phyloP scores from a whole-genome alignment of 2,113 vertebrate species.

The Numenius arquata region DNA sequence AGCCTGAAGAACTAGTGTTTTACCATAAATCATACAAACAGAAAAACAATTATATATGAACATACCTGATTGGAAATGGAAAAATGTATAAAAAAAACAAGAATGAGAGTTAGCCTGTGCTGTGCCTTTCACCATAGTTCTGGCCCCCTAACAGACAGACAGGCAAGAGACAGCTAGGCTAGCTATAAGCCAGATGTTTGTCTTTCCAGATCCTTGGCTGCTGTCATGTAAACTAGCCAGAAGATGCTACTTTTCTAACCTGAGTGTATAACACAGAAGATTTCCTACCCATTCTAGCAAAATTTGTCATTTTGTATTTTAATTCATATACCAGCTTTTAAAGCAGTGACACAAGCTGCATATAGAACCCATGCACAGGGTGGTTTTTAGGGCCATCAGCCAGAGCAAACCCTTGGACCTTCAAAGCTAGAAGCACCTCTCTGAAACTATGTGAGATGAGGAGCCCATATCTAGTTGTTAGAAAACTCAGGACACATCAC shows the following conservation, averaged over 20 bases:
- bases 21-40: not conserved
- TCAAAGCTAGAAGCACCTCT: not conserved
- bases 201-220: not conserved
- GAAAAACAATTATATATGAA: not conserved
- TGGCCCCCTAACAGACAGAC: not conserved
- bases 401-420: not conserved
- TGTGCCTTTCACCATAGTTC: not conserved
- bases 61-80: not conserved
- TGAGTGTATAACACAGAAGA: not conserved
- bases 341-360: not conserved
- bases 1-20: not conserved
- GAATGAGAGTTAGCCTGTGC: not conserved
- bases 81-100: not conserved
- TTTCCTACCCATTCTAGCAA: not conserved
- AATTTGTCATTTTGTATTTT: not conserved
- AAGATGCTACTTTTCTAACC: not conserved
- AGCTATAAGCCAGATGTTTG: not conserved
- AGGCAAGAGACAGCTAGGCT: not conserved
- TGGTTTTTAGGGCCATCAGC: not conserved
- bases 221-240: not conserved
- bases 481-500: not conserved
- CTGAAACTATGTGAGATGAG: not conserved
- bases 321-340: not conserved
- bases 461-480: not conserved
- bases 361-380: not conserved